These are phyloP conservation scores for Apamea sordens DNA, from an alignment of 2,888 invertebrate genomes.

Conservation along the genomic window DNA sequence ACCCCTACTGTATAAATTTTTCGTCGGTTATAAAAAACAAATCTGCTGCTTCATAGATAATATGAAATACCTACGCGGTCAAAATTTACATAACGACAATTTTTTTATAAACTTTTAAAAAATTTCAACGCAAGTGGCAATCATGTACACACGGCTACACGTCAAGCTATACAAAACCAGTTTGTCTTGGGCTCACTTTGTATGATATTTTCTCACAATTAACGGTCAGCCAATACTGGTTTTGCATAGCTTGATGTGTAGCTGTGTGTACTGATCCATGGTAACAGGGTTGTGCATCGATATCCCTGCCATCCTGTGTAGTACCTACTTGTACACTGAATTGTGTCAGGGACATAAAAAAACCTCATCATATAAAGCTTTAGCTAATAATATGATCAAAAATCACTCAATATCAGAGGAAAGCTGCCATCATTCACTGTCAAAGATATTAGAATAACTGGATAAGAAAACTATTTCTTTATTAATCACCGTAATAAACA, in stretches of 20 bases:
- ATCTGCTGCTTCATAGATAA: not conserved
- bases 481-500: constrained; percentile 19
- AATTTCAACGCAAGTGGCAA: not conserved
- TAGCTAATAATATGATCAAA: not conserved
- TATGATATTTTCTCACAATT: no score
- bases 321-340: not conserved
- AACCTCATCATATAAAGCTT: not conserved
- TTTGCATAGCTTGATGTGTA: no score
- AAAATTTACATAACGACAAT: not conserved
- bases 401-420: constrained; percentile 7
- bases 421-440: constrained; percentile 12
- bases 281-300: no score
- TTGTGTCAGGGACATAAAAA: not conserved
- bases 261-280: no score
- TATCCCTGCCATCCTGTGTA: no score
- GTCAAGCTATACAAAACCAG: no score
- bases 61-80: not conserved
- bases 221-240: no score
- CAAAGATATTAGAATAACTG: constrained; percentile 30
- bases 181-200: no score
- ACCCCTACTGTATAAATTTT: not conserved
- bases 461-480: constrained; percentile 37
- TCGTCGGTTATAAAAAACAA: no score
- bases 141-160: no score
- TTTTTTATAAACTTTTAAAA: not conserved